Base-by-base conservation (phyloP, 2,797 vertebrate genomes). In the Tragelaphus eurycerus region DNA sequence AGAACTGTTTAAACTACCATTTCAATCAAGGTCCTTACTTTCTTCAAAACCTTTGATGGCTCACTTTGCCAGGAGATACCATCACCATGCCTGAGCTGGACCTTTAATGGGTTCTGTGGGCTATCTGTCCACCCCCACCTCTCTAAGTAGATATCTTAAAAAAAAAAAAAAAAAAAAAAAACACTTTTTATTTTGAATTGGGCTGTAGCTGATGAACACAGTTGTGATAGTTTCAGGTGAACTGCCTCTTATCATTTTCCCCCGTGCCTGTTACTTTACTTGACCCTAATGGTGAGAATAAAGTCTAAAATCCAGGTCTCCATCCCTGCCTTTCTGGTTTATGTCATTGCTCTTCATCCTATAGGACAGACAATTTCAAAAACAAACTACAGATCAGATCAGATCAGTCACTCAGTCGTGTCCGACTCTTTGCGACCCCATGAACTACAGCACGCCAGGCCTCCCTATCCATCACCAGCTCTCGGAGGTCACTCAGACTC, bases 81-180 rank as follows among this genome's bases (percentile, higher is more conserved):
- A 5, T 27, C 27, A 7, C n/a, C 29, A 2, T 14, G 25, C 15
- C 21, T 91, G 34, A 48, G 25, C 31, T 79, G 71, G 16, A 23
- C 0, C 2, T 57, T 52, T 31, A 86, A n/a, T 82, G 87, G 83
- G 12, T 87, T 95, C n/a, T 62, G 14, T 81, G n/a, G 67, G n/a
- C 67, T 43, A 0, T 46, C 57, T 4, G 6, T 27, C 13, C 2
- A 46, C 0, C 16, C 1, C 1, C 1, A 11, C 3, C 14, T 83
- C 38, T 52, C 27, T 19, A 46, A 31, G 15, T 10, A 16, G 52
- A 59, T 74, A 25, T 74, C 21, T 14, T 67, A 0, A 67, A 21
- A 19, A 19, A n/a, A n/a, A 10, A n/a, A 64, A 31, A 15, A 4
- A 25, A 13, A 34, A 15, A 31, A 29, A 15, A 21, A 10, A 17